Conservation (phyloP, 2,797 vertebrate species). For the Paguma larvata region DNA sequence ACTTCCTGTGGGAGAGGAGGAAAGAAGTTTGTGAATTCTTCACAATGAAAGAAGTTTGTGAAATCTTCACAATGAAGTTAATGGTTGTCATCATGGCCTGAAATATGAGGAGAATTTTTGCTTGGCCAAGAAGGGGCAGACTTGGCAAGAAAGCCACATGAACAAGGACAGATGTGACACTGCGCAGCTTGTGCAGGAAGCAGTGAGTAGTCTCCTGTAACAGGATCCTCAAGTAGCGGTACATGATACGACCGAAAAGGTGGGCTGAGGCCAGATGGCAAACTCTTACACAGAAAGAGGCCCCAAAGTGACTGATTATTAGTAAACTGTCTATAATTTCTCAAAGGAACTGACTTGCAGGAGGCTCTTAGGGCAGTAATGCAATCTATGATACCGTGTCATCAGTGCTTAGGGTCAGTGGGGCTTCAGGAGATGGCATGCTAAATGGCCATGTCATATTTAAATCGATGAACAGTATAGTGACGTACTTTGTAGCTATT, state of each 20-base stretch:
- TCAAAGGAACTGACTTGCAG: slow-evolving; percentile 70
- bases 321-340: not conserved
- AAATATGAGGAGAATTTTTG: slow-evolving; percentile 59
- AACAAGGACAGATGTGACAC: not conserved
- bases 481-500: not conserved
- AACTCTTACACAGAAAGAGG: not conserved
- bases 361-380: slow-evolving; percentile 82
- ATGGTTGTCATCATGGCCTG: slow-evolving; percentile 37
- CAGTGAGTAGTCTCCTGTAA: not conserved
- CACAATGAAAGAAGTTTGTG: not conserved
- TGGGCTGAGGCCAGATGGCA: not conserved
- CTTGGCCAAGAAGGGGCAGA: slow-evolving; percentile 38
- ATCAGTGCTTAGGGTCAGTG: not conserved
- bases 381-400: slow-evolving; percentile 69
- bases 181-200: slow-evolving; percentile 18
- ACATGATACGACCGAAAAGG: not conserved
- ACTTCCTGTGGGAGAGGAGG: slow-evolving; percentile 8
- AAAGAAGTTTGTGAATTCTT: slow-evolving; percentile 43
- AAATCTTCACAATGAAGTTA: not conserved
- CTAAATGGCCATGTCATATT: not conserved
- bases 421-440: not conserved
- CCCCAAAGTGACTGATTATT: not conserved
- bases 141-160: slow-evolving; percentile 28
- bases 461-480: not conserved
- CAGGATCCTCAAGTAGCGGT: not conserved